Evolutionary conservation across 2,888 invertebrate genomes (phyloP), one percentile per base, ranked within the genome.

Genomic region (Cheilosia impressa): DNA sequence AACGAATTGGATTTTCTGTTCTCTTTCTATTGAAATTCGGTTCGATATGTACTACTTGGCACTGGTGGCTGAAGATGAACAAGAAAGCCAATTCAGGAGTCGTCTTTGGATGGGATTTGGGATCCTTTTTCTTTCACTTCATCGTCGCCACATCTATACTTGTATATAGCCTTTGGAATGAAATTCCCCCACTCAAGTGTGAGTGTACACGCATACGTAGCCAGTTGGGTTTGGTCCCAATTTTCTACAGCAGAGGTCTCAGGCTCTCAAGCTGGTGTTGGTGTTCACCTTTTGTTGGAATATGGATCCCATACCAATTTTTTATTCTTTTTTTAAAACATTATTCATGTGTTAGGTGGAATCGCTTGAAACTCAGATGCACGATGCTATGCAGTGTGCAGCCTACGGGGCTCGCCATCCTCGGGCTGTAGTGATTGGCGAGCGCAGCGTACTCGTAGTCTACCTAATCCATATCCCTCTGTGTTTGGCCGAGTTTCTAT

Each of bases 271-370:
- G 45, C 45, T 24, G 10, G 19, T 63, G 65, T 66, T 52, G 31
- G 71, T 58, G 58, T 52, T 72, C 71, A 80, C 80, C 76, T 85
- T 85, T 76, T 80, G 71, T 76, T 63, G 17, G 75, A 41, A 75
- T 50, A 52, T 22, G 41, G 41, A 79, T 79, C 22, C 31, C 72
- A 31, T 34, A n/a, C 9, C 47, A 9, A 47, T 47, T 47, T 47
- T 1, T 2, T 7, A n/a, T n/a, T n/a, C n/a, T 6, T 55, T 55
- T 31, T 55, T 55, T 41, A 66, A 68, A 76, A 76, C 72, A 81
- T 81, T 85, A 81, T 81, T 85, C 77, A 81, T 85, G 85, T 81
- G 81, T 72, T 63, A 62, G 76, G 58, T 77, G 58, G 62, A 81
- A 85, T 72, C 76, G 76, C 58, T 76, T 85, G 80, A 76, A 79